phyloP scores from a whole-genome alignment of 2,113 vertebrate genomes.

The Marmota flaviventris region DNA sequence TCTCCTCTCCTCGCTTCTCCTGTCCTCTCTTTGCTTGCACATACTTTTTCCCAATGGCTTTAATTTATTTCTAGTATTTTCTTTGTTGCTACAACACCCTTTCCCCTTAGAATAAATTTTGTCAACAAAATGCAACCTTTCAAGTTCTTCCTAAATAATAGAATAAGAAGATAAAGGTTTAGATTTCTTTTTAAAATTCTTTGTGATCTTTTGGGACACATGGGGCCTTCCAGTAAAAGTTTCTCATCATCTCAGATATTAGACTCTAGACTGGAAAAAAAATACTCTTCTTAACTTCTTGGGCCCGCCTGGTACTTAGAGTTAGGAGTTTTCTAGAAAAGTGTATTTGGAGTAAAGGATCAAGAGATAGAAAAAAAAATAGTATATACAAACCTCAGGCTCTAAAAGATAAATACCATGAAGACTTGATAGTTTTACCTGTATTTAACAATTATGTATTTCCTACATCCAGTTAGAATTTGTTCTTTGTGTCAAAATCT shows the following conservation, averaged over 20 bases:
- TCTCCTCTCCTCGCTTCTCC: too few species aligned
- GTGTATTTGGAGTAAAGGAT: background rate
- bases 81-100: slow-evolving; percentile 21
- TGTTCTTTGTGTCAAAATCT: background rate
- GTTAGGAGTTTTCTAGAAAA: background rate
- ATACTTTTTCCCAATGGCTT: background rate
- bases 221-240: background rate
- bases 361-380: too few species aligned
- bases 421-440: background rate
- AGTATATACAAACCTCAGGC: background rate
- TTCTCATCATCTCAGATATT: background rate
- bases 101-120: slow-evolving; percentile 25
- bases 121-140: background rate
- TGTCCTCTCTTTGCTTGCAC: background rate
- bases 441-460: background rate
- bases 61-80: background rate
- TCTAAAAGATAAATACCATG: slow-evolving; percentile 17
- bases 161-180: background rate
- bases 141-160: background rate
- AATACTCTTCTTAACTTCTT: background rate
- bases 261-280: background rate
- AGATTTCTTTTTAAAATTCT: background rate
- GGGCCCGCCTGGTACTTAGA: background rate
- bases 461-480: background rate
- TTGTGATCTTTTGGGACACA: background rate